These are phyloP conservation scores for Erannis defoliaria DNA, from an alignment of 2,888 invertebrate genomes.

Conservation along the genomic window DNA sequence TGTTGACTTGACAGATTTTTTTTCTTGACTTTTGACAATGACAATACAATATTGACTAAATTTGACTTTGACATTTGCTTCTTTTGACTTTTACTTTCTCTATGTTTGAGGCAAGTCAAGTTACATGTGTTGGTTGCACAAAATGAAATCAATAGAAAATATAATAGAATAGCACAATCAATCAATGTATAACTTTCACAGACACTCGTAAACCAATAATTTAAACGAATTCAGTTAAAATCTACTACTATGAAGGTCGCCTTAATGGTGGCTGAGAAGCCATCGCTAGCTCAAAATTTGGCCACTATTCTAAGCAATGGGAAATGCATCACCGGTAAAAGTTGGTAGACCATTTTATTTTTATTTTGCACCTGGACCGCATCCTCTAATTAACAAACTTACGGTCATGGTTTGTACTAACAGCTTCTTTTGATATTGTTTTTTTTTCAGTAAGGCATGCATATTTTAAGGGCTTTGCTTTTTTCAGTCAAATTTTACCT, in stretches of 20 bases:
- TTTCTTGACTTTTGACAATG: too few species aligned
- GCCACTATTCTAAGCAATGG: slow-evolving; percentile 97
- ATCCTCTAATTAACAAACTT: slow-evolving; percentile 6
- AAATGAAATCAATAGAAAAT: too few species aligned
- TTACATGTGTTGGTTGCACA: too few species aligned
- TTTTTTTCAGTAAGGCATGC: slow-evolving; percentile 2
- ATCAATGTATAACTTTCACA: neutral
- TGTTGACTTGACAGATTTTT: too few species aligned
- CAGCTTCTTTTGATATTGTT: slow-evolving; percentile 18
- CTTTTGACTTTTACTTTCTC: neutral
- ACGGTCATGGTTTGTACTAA: slow-evolving; percentile 13
- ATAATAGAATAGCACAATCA: too few species aligned
- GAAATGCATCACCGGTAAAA: slow-evolving; percentile 89
- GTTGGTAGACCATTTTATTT: slow-evolving; percentile 37
- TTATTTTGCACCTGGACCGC: slow-evolving; percentile 20
- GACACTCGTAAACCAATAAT: neutral
- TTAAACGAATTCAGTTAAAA: neutral
- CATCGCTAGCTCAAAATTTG: slow-evolving; percentile 97
- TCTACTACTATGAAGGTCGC: slow-evolving; percentile 91
- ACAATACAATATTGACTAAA: neutral
- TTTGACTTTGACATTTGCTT: too few species aligned
- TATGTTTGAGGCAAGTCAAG: neutral
- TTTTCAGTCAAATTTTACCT: neutral
- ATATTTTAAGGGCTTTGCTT: neutral
- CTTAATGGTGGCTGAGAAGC: slow-evolving; percentile 99